Conservation (phyloP, 2,797 vertebrate genomes). For the Phrynocephalus forsythii region DNA sequence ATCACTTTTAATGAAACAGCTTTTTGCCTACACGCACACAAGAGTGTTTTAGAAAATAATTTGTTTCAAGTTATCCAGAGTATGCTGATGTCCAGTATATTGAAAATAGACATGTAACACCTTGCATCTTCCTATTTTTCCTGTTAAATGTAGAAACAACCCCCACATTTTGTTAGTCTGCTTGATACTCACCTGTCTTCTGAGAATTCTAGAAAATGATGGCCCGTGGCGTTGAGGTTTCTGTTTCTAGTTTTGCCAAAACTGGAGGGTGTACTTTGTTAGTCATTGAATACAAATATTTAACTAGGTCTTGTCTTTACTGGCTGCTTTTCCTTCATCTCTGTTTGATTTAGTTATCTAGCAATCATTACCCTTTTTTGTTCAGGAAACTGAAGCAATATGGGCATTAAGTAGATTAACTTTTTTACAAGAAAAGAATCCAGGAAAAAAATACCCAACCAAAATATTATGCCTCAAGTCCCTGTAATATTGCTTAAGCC, state of each 20-base stretch:
- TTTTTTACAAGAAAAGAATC: slow-evolving; percentile 5
- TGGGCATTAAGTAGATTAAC: background rate
- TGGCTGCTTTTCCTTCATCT: background rate
- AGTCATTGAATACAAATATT: background rate
- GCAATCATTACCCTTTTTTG: background rate
- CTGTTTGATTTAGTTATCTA: background rate
- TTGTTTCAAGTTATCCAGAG: background rate
- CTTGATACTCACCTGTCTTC: background rate
- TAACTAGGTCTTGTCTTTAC: background rate
- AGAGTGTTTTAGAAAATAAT: background rate
- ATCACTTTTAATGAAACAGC: background rate
- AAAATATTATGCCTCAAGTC: background rate
- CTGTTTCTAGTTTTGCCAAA: background rate
- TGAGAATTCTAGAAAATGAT: slow-evolving; percentile 1
- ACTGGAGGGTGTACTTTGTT: background rate
- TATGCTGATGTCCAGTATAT: background rate
- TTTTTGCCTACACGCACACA: slow-evolving; percentile 12
- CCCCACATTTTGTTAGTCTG: background rate
- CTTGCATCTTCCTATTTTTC: background rate
- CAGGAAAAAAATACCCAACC: background rate
- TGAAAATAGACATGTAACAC: background rate
- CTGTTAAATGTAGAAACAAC: background rate
- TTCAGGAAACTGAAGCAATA: background rate
- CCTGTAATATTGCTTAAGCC: background rate
- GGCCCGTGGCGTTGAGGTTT: background rate